Evolutionary conservation across 2,888 invertebrate species (phyloP), one percentile per base, ranked within the genome.

Genomic region (Perizoma flavofasciatum): DNA sequence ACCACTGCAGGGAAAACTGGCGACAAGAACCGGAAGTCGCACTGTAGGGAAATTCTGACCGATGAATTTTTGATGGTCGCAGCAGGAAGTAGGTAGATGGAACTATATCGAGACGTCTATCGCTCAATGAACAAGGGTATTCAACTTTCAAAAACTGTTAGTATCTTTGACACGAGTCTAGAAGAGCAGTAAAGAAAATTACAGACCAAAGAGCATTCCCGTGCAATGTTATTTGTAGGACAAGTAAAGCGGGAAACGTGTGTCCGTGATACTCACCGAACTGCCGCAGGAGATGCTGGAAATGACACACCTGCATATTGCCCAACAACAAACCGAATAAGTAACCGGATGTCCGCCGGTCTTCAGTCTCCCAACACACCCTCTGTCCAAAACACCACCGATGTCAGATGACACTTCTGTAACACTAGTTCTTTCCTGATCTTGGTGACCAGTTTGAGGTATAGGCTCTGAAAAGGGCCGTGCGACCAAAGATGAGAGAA

Each of bases 241-340:
- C 67, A 67, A 58, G 63, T 56, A 70, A 69, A 64, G 66, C 69
- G 65, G 75, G 75, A 73, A 69, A 77, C 73, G 78, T 66, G 40
- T 49, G 62, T 53, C 22, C 49, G 71, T 70, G 65, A 70, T 83
- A 92, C 92, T 92, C 86, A 93, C 92, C 92, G 84, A 92, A 89
- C 83, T 92, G 92, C 81, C 92, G 85, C 77, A 93, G 77, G 62
- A 92, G 92, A 74, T 93, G 92, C 83, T 93, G 92, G 92, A 93
- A 92, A 91, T 93, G 92, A 88, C 92, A 93, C 86, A 93, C 92
- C 86, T 92, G 92, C 92, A 93, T 92, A 83, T 85, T 92, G 79
- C 79, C 86, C 83, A 80, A 85, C 81, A 82, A 81, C 80, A 83
- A 84, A 81, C 49, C 48, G 81, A 86, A 83, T 79, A 82, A 87